Evolutionary conservation across 2,888 invertebrate genomes (phyloP), one percentile per base, ranked within the genome.

Genomic region (Seira musarum): DNA sequence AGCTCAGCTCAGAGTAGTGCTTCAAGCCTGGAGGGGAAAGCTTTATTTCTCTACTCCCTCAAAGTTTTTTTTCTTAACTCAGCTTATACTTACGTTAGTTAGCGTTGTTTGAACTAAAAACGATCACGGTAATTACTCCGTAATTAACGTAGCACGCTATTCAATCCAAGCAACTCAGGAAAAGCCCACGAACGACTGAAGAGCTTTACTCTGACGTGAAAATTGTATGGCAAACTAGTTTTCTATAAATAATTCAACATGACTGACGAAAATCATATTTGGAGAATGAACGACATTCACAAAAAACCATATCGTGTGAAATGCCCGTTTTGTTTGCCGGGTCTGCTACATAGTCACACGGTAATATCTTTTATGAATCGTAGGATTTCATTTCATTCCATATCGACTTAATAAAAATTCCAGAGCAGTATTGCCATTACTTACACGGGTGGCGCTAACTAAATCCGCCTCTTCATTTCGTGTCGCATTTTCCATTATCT

Each of bases 81-180:
- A 5, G 15, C 57, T 5, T 57, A 57, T 5, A 57, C n/a, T 57
- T 57, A 57, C 57, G n/a, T 40, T 15, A 57, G 5, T 57, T n/a
- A n/a, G n/a, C 57, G 10, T 3, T 60, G 22, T 22, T 60, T 60
- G 60, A 2, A 21, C 15, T 21, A 21, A 60, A n/a, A 60, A 60
- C 19, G 60, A 22, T 60, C 22, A 60, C 60, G 60, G 60, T 60
- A 60, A 60, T 60, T 60, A 60, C 60, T 60, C 22, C 6, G 60
- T 60, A 60, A 60, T 60, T 60, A 60, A 60, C 19, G 60, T 60
- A 21, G 10, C 60, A 19, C 60, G 21, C 8, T 10, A 60, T 19
- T 19, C 60, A n/a, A n/a, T n/a, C n/a, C n/a, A n/a, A n/a, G n/a
- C n/a, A n/a, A 60, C 30, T 30, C 21, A 60, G 13, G 22, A 60